Evolutionary conservation across 2,113 vertebrate species (phyloP).

Genomic region (Heterotis niloticus): DNA sequence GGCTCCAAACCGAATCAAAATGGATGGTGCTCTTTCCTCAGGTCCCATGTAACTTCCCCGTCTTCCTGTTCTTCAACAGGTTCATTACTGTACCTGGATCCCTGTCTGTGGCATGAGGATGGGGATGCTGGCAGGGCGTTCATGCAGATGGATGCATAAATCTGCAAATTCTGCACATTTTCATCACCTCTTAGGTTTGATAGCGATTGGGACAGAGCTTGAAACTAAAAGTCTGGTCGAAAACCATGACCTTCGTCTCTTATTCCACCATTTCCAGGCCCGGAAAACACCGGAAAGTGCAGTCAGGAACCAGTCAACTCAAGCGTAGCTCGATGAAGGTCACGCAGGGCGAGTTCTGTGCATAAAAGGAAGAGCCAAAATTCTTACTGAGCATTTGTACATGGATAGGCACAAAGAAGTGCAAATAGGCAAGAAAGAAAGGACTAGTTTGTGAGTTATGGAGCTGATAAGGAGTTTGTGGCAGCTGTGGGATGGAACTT

Average conservation of each 20-base stretch:
- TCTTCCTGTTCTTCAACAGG: neutral
- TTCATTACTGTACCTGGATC: constrained; percentile 38
- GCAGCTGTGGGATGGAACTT: constrained; percentile 43
- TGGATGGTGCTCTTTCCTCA: constrained; percentile 29
- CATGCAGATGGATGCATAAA: constrained; percentile 46
- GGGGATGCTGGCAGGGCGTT: constrained; percentile 14
- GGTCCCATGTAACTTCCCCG: neutral
- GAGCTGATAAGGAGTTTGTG: constrained; percentile 38
- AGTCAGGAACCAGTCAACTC: constrained; percentile 51
- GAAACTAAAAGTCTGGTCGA: constrained; percentile 36
- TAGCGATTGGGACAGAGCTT: neutral
- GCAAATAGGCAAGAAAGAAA: constrained; percentile 28
- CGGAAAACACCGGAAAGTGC: constrained; percentile 48
- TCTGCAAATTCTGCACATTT: constrained; percentile 54
- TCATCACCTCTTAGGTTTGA: neutral
- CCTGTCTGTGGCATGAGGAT: constrained; percentile 22
- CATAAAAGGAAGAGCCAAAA: constrained; percentile 46
- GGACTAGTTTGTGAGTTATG: constrained; percentile 34
- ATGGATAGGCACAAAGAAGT: neutral
- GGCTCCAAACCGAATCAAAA: too few relatives aligned
- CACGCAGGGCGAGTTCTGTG: constrained; percentile 42
- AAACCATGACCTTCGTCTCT: constrained; percentile 35
- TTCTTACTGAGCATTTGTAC: constrained; percentile 36
- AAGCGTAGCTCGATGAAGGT: constrained; percentile 58
- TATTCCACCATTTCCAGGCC: constrained; percentile 47